Conservation (phyloP, 2,113 vertebrate genomes). For the Vidua macroura region DNA sequence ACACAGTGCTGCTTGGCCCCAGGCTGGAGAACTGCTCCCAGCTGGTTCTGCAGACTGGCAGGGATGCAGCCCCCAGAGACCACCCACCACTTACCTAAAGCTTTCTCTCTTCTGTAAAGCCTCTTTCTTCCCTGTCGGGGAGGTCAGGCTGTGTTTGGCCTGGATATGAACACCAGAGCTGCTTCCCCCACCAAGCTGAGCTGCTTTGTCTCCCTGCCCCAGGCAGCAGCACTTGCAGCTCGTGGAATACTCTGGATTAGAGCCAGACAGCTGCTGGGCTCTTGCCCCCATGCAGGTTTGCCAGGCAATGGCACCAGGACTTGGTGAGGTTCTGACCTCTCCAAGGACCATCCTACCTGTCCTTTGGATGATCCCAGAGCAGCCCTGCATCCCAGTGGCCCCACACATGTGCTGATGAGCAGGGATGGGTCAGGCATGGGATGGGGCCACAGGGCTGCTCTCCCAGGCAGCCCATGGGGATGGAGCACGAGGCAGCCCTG, state of each 20-base stretch:
- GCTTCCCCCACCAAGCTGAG: not conserved
- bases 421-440: rapidly evolving
- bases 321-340: rapidly evolving
- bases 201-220: not conserved
- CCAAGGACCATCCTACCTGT: not conserved
- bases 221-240: not conserved
- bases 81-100: not conserved
- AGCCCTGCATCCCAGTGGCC: not conserved
- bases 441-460: not conserved
- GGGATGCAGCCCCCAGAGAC: not conserved
- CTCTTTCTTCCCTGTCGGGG: not conserved
- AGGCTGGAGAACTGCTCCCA: not conserved
- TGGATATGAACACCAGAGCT: not conserved
- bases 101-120: not conserved
- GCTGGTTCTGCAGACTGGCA: not conserved
- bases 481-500: not conserved
- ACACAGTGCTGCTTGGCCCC: rapidly evolving
- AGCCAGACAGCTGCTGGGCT: not conserved
- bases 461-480: not conserved
- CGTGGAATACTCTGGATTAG: not conserved
- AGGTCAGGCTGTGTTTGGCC: not conserved
- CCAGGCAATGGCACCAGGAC: not conserved
- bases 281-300: not conserved
- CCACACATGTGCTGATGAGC: rapidly evolving
- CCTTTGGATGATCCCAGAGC: not conserved